Conservation (phyloP, 1,140 invertebrate genomes). For the Drosophila parabipectinata region DNA sequence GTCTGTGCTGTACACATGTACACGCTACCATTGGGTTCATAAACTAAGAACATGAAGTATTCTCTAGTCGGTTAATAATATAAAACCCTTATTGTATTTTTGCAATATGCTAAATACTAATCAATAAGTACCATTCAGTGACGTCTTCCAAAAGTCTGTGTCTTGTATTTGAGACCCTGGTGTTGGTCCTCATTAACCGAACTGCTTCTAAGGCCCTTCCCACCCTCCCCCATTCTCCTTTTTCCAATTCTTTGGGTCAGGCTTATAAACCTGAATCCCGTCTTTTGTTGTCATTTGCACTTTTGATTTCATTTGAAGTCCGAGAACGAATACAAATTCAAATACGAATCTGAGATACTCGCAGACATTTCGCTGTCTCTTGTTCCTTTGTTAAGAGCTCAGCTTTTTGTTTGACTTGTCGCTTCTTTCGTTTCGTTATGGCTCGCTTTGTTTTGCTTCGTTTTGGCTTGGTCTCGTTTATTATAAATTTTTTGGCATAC, state of each 20-base stretch:
- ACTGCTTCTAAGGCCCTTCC: not conserved
- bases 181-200: constrained; percentile 36
- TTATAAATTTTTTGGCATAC: constrained; percentile 58
- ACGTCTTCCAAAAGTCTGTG: constrained; percentile 8
- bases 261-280: constrained; percentile 40
- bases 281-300: constrained; percentile 79
- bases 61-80: not conserved
- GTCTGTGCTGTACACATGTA: no score
- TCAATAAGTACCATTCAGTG: constrained; percentile 38
- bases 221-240: not conserved
- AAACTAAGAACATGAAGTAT: not conserved
- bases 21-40: no score
- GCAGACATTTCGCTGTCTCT: constrained; percentile 56
- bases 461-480: constrained; percentile 32
- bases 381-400: constrained; percentile 56
- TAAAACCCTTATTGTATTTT: not conserved
- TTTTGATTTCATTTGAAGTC: constrained; percentile 81
- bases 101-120: constrained; percentile 20
- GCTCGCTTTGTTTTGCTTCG: constrained; percentile 23
- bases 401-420: constrained; percentile 66
- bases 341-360: constrained; percentile 20
- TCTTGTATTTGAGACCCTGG: constrained; percentile 10
- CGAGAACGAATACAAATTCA: constrained; percentile 20
- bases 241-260: not conserved
- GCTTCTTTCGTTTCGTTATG: constrained; percentile 45